phyloP scores from a whole-genome alignment of 2,888 invertebrate genomes.

The Eurytoma adleriae region DNA sequence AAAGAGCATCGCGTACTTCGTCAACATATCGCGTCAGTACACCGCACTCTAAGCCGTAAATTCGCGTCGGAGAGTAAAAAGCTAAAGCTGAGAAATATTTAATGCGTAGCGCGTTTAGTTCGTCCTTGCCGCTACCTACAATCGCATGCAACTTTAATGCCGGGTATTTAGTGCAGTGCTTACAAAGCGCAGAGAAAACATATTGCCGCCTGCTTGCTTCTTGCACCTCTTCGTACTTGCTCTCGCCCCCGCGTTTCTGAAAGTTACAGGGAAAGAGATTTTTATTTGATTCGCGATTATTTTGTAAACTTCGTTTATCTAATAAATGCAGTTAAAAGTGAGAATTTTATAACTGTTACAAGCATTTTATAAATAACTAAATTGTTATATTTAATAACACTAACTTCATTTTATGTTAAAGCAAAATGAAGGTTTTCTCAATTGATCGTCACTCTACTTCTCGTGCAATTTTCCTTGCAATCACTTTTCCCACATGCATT shows the following conservation, averaged over 20 bases:
- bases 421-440: not conserved
- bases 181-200: slow-evolving; percentile 57
- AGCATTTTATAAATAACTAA: not conserved
- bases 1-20: slow-evolving; percentile 27
- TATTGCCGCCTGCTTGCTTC: not conserved
- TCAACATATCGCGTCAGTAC: slow-evolving; percentile 40
- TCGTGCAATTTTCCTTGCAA: not conserved
- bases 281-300: slow-evolving; percentile 22
- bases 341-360: too few relatives aligned
- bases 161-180: slow-evolving; percentile 66
- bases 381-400: not conserved
- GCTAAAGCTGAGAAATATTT: slow-evolving; percentile 64
- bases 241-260: not conserved
- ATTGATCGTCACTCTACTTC: not conserved
- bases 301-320: not conserved
- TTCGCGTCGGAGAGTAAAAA: slow-evolving; percentile 40
- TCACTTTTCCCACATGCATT: slow-evolving; percentile 44
- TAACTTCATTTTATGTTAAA: not conserved
- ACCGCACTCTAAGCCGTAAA: not conserved
- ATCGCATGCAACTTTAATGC: slow-evolving; percentile 69
- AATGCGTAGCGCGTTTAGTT: slow-evolving; percentile 57
- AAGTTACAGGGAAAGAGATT: slow-evolving; percentile 17
- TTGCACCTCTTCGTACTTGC: slow-evolving; percentile 9
- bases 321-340: not conserved
- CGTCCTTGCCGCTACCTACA: slow-evolving; percentile 59